Evolutionary conservation across 2,888 invertebrate genomes (phyloP).

Genomic region (Drosophila ustulata): DNA sequence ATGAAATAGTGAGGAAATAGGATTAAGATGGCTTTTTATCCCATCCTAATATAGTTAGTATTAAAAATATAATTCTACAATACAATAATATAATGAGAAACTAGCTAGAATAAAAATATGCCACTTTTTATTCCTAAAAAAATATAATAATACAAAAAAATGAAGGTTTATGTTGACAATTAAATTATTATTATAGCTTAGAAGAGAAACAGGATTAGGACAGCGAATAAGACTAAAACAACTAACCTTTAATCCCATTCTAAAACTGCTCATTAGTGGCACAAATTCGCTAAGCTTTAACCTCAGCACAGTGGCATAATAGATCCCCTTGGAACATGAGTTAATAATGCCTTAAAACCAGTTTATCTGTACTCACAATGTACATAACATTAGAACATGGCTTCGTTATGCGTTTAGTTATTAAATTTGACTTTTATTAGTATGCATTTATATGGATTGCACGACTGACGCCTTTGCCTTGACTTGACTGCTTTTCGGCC

Average conservation of each 20-base stretch:
- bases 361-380: neutral
- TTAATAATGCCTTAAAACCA: slow-evolving; percentile 1
- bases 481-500: slow-evolving; percentile 11
- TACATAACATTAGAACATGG: neutral
- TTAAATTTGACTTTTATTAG: slow-evolving; percentile 13
- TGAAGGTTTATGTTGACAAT: neutral
- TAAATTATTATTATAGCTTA: neutral
- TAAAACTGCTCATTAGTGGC: neutral
- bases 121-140: no score
- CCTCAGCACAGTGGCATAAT: neutral
- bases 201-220: no score
- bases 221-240: neutral
- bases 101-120: neutral
- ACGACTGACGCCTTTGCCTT: neutral
- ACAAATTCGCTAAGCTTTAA: neutral
- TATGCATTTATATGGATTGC: slow-evolving; percentile 9
- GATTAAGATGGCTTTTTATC: neutral
- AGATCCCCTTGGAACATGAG: neutral
- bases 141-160: no score
- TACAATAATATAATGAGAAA: no score
- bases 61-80: no score
- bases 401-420: slow-evolving; percentile 1
- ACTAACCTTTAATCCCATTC: neutral
- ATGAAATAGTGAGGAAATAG: neutral
- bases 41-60: no score